A percentile compares a stretch with the other conserved stretches of the same genome.
These are phyloP conservation scores for Myotis findleyi DNA, from an alignment of 2,797 vertebrate genomes.

Conservation along the genomic window DNA sequence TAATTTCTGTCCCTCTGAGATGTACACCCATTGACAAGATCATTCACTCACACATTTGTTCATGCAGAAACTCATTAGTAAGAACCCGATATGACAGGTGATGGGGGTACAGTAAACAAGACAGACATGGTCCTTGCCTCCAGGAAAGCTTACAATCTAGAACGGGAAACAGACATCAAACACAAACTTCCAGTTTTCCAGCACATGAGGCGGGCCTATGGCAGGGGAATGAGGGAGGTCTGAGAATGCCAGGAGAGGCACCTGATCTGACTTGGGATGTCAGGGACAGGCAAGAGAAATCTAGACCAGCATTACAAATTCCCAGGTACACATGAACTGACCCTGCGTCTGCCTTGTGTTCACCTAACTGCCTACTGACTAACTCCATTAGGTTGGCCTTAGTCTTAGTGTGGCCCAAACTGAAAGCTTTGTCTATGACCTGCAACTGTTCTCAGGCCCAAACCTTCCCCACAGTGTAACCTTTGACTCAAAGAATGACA, in stretches of 20 bases:
- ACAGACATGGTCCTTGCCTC: neutral
- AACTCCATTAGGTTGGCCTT: neutral
- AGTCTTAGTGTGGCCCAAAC: neutral
- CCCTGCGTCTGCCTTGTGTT: neutral
- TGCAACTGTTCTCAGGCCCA: no score
- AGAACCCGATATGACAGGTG: neutral
- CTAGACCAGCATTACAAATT: neutral
- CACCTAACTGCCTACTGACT: neutral
- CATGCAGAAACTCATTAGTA: neutral
- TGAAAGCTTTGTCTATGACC: neutral
- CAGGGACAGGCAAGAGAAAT: neutral
- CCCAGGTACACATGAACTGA: neutral
- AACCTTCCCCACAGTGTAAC: neutral
- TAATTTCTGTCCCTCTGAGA: neutral
- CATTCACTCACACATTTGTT: neutral
- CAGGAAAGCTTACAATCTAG: neutral
- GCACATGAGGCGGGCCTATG: accelerated
- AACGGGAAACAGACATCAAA: neutral
- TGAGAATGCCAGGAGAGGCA: neutral
- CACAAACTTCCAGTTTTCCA: neutral
- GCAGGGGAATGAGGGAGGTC: neutral
- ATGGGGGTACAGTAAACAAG: neutral
- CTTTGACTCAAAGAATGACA: neutral
- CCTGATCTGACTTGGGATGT: neutral
- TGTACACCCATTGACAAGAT: neutral